Conservation (phyloP, 2,113 vertebrate species). For the Ranitomeya imitator region DNA sequence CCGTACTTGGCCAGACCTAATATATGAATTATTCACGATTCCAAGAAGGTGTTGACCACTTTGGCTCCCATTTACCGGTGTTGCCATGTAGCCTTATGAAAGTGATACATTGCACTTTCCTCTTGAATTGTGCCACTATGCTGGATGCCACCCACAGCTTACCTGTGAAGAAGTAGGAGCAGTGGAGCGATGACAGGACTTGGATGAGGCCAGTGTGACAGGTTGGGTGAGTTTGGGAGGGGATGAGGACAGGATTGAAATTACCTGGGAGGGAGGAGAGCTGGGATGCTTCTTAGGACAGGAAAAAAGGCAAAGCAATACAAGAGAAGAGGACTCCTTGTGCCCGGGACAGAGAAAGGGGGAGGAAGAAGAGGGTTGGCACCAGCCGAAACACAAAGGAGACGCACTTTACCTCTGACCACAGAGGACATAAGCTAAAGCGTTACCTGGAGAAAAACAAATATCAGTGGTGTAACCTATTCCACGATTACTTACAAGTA, state of each 20-base stretch:
- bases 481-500: neutral
- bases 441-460: neutral
- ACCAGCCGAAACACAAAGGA: neutral
- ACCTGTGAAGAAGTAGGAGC: neutral
- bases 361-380: neutral
- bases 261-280: neutral
- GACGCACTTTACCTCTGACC: neutral
- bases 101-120: neutral
- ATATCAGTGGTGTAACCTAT: neutral
- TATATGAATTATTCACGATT: neutral
- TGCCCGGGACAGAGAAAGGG: neutral
- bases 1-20: too few species aligned
- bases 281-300: constrained; percentile 28
- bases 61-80: neutral
- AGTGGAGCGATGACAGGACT: neutral
- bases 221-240: constrained; percentile 47
- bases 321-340: constrained; percentile 7
- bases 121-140: neutral
- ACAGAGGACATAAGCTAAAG: neutral
- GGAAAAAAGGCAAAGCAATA: neutral
- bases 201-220: constrained; percentile 46
- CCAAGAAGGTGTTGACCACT: neutral
- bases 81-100: neutral
- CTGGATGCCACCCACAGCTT: neutral
- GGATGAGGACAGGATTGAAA: neutral